A percentile compares a stretch with the other conserved stretches of the same genome.
Evolutionary conservation across 64 coral and sea anemone species (phyloP).

Genomic region (Trachythela sp.): DNA sequence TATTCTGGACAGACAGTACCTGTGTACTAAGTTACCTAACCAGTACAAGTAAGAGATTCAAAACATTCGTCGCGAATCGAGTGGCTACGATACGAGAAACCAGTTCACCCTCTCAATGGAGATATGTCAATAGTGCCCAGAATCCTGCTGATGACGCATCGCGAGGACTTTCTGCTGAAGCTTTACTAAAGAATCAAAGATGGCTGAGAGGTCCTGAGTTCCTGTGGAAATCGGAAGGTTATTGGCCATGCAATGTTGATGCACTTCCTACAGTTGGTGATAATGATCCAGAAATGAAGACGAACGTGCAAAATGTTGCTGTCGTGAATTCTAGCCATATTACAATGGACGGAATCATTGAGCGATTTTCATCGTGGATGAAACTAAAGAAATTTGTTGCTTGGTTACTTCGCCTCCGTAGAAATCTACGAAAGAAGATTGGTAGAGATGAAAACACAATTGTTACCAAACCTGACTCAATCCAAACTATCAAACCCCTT

Average conservation of each 20-base stretch:
- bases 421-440: not conserved
- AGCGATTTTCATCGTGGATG: not conserved
- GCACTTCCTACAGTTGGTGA: not conserved
- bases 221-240: not conserved
- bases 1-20: not conserved
- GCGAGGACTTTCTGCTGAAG: not conserved
- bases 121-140: not conserved
- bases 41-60: not conserved
- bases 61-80: not conserved
- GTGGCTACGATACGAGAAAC: too few species aligned
- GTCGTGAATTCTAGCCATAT: too few species aligned
- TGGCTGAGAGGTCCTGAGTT: not conserved
- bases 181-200: not conserved
- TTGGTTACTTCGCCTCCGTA: not conserved
- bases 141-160: slow-evolving; percentile 1
- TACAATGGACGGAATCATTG: too few species aligned
- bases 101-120: too few species aligned
- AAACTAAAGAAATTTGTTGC: not conserved
- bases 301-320: too few species aligned
- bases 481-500: too few species aligned
- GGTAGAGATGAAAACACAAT: too few species aligned
- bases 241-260: not conserved
- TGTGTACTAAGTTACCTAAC: not conserved
- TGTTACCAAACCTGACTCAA: too few species aligned
- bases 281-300: too few species aligned